phyloP scores from a whole-genome alignment of 1,140 invertebrate species.

The Papilio xuthus region DNA sequence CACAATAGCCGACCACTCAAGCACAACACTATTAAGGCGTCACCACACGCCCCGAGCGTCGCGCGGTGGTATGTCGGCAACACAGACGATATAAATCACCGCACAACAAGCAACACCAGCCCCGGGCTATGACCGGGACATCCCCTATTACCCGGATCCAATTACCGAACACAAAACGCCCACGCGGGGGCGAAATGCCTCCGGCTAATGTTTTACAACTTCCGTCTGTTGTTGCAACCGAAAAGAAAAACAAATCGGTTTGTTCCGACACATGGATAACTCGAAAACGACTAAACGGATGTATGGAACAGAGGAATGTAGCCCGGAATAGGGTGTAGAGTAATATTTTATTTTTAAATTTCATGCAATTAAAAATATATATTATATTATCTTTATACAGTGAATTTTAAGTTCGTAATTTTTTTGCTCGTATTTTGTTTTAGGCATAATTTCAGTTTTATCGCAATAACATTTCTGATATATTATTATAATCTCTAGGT shows the following conservation, averaged over 20 bases:
- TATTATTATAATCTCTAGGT: not conserved
- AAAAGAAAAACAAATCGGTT: slow-evolving; percentile 24
- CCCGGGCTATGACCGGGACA: slow-evolving; percentile 52
- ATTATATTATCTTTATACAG: no score
- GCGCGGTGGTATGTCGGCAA: slow-evolving; percentile 46
- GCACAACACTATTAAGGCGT: slow-evolving; percentile 27
- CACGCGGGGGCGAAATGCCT: slow-evolving; percentile 52
- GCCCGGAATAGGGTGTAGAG: no score
- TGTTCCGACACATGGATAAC: not conserved
- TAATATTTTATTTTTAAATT: no score
- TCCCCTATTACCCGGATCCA: slow-evolving; percentile 52
- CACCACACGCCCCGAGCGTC: slow-evolving; percentile 40
- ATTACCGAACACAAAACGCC: slow-evolving; percentile 62
- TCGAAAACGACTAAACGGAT: no score
- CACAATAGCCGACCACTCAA: not conserved
- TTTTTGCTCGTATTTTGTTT: no score
- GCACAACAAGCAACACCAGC: slow-evolving; percentile 57
- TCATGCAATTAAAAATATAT: no score
- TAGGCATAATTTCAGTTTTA: no score
- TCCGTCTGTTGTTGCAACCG: slow-evolving; percentile 57
- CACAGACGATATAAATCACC: slow-evolving; percentile 65
- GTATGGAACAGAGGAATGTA: no score
- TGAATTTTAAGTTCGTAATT: no score
- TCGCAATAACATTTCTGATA: no score
- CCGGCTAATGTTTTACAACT: slow-evolving; percentile 48